Base-by-base conservation (phyloP, 2,797 vertebrate species). In the Argya squamiceps region DNA sequence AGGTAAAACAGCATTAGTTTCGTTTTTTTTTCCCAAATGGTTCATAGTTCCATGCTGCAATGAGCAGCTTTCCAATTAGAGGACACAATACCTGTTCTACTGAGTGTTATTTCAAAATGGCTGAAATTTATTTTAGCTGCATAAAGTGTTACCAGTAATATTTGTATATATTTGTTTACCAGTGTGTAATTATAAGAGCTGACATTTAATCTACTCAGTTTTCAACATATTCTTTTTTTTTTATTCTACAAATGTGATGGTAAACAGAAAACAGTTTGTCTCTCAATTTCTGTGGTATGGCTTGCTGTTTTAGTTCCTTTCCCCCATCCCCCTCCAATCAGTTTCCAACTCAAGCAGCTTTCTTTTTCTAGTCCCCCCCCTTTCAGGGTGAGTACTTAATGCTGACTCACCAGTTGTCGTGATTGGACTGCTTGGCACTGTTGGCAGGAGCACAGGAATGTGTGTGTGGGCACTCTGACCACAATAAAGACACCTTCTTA, bases 1-100 rank as follows among this genome's bases (percentile, higher is more conserved):
- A 95, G 84, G 78, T 59, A 70, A 93, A 96, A 56, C 60, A 74
- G 20, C 56, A 15, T 53, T 85, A 93, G 27, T 86, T 89, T 89
- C 12, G 30, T 1, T 8, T 59, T 58, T 41, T 76, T 34, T n/a
- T 9, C 3, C 4, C 30, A 47, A 70, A 34, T 22, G 6, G 44
- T 85, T 87, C 17, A 3, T 27, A 64, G 36, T 74, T 94, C 13
- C 70, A 37, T 68, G 68, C 87, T 94, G 71, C 55, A 90, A 32
- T 69, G 63, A 89, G 63, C 87, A 85, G 49, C 39, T 81, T 94
- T 94, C 68, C 78, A 74, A 16, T 88, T 84, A 94, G 53, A 65
- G 52, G 56, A 56, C 55, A 56, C 21, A 60, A 44, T 78, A 81
- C 59, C 59, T 92, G 2, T 75, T 49, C 16, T 84, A 29, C 56